Percentiles rank a stretch among this genome's conserved stretches.
Conservation (phyloP, 2,888 invertebrate species). For the Heliconius ethilla region DNA sequence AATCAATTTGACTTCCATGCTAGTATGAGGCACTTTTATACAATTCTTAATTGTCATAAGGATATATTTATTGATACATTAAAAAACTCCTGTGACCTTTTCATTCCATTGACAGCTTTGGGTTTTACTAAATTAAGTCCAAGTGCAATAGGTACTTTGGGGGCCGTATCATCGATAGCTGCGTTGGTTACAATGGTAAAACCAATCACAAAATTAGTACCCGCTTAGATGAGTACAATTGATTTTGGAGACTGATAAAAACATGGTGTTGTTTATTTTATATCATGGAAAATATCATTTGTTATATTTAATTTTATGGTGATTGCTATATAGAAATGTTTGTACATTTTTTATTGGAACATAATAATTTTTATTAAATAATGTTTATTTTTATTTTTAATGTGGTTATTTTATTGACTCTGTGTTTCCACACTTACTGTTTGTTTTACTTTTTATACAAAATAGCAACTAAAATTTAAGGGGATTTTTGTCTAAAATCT, state of each 20-base stretch:
- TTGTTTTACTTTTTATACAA: no score
- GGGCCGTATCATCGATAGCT: constrained; percentile 90
- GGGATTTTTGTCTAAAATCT: no score
- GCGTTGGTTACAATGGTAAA: constrained; percentile 89
- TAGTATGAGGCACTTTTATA: constrained; percentile 59
- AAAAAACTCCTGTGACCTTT: constrained; percentile 93
- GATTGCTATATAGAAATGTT: background rate
- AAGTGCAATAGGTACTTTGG: constrained; percentile 88
- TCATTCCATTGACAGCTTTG: constrained; percentile 91
- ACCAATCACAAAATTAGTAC: constrained; percentile 89
- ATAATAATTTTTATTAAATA: constrained; percentile 9
- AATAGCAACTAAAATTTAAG: no score
- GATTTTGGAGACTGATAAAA: constrained; percentile 23
- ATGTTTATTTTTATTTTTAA: constrained; percentile 2
- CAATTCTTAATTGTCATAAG: constrained; percentile 72
- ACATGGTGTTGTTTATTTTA: background rate
- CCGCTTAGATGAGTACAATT: constrained; percentile 52
- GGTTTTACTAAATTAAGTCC: constrained; percentile 90
- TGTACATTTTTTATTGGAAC: background rate
- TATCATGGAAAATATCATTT: background rate
- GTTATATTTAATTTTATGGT: constrained; percentile 11
- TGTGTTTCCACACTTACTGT: no score
- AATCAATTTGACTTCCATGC: constrained; percentile 55
- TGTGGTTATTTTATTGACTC: background rate
- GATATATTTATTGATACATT: constrained; percentile 90